Evolutionary conservation across 2,888 invertebrate genomes (phyloP).

Genomic region (Punctoribates punctum): DNA sequence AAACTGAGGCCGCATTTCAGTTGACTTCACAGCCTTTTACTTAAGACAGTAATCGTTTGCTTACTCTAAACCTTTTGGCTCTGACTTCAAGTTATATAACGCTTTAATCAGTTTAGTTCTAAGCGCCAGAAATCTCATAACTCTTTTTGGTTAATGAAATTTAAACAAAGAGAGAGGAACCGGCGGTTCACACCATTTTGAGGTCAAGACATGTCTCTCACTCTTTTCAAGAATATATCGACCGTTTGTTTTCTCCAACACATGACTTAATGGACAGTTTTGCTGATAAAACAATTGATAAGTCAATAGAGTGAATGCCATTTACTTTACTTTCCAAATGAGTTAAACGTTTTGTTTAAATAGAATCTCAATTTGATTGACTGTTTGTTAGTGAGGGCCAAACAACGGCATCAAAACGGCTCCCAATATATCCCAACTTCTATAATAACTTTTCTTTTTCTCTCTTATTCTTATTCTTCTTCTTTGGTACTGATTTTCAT

Average conservation of each 20-base stretch:
- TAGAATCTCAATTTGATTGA: no score
- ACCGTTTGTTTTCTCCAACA: neutral
- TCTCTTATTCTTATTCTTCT: no score
- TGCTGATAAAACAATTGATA: constrained; percentile 1
- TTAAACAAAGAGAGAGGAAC: neutral
- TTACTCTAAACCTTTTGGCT: neutral
- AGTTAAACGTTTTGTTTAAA: constrained; percentile 1
- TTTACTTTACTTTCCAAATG: neutral
- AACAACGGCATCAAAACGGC: no score
- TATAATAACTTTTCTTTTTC: no score
- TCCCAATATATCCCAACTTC: no score
- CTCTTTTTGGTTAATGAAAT: neutral
- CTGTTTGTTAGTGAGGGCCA: no score
- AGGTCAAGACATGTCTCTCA: neutral
- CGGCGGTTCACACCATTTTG: neutral
- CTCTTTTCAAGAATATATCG: constrained; percentile 4
- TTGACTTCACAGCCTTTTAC: constrained; percentile 9
- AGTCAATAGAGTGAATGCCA: neutral
- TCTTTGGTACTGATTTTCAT: no score
- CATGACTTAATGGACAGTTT: no score
- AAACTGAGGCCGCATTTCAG: neutral
- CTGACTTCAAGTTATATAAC: neutral
- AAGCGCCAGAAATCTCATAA: neutral
- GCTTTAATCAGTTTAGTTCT: neutral
- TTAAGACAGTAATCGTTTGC: neutral